A percentile compares a stretch with the other conserved stretches of the same genome.
phyloP scores from a whole-genome alignment of 2,888 invertebrate species.

The Charanyca ferruginea region DNA sequence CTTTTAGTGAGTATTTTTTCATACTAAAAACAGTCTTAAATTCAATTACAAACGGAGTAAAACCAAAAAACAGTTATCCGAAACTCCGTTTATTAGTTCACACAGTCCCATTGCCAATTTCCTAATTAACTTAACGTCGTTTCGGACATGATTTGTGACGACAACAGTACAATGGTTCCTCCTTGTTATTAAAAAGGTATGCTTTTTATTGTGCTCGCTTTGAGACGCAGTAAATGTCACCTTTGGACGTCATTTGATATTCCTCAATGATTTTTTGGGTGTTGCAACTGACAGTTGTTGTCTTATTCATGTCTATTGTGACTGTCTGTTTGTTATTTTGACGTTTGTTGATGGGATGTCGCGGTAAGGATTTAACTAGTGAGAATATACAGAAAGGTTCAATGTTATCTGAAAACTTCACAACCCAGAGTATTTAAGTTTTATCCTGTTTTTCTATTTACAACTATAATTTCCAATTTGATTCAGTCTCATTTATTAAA shows the following conservation, averaged over 20 bases:
- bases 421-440: background rate
- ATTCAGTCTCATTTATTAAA: background rate
- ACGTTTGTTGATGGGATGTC: constrained; percentile 4
- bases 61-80: constrained; percentile 26
- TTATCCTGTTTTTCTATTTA: background rate
- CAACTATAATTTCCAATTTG: background rate
- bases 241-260: constrained; percentile 50
- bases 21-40: background rate
- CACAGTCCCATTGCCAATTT: constrained; percentile 50
- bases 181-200: constrained; percentile 63
- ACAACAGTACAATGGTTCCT: constrained; percentile 58
- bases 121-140: constrained; percentile 54
- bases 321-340: constrained; percentile 20
- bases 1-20: background rate
- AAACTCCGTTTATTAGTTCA: constrained; percentile 44
- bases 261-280: constrained; percentile 57
- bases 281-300: constrained; percentile 54
- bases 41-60: constrained; percentile 28
- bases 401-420: background rate
- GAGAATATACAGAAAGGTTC: background rate
- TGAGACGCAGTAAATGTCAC: constrained; percentile 64
- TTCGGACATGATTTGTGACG: constrained; percentile 64
- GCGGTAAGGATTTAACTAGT: background rate
- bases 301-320: constrained; percentile 62
- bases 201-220: constrained; percentile 56